Percentiles rank a stretch among this genome's conserved stretches.
phyloP scores from a whole-genome alignment of 2,797 vertebrate genomes.

The Sylvia borin region DNA sequence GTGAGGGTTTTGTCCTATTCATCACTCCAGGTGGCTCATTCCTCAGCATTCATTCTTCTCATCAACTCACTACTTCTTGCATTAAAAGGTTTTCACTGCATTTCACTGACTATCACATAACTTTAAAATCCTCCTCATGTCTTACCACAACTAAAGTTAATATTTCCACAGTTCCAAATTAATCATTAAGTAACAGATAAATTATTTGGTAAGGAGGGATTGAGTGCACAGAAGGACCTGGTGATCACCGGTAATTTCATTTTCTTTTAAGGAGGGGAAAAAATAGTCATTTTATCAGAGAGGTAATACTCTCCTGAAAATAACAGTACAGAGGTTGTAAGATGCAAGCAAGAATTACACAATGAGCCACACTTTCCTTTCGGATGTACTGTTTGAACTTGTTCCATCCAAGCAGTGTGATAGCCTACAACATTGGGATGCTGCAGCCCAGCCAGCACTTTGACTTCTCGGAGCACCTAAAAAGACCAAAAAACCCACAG shows the following conservation, averaged over 20 bases:
- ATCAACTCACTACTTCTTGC: neutral
- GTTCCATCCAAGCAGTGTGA: slow-evolving; percentile 98
- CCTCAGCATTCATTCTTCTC: neutral
- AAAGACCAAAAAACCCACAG: neutral
- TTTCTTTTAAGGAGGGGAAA: neutral
- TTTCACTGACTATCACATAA: neutral
- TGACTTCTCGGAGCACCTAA: slow-evolving; percentile 94
- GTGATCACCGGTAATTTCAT: neutral
- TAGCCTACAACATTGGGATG: slow-evolving; percentile 93
- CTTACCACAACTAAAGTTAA: neutral
- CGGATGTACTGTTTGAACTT: slow-evolving; percentile 80
- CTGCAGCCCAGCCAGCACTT: slow-evolving; percentile 93
- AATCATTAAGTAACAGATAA: neutral
- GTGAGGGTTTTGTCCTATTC: fast-evolving
- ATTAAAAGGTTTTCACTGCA: neutral
- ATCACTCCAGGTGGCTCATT: neutral
- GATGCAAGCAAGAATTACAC: neutral
- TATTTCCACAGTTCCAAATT: neutral
- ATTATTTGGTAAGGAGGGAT: neutral
- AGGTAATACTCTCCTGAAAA: neutral
- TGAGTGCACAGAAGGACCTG: neutral
- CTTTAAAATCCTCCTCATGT: neutral
- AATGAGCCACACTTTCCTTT: slow-evolving; percentile 55
- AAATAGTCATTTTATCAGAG: neutral
- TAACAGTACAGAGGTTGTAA: neutral